Conservation (phyloP, 2,888 invertebrate genomes). For the Trichopoda pennipes region DNA sequence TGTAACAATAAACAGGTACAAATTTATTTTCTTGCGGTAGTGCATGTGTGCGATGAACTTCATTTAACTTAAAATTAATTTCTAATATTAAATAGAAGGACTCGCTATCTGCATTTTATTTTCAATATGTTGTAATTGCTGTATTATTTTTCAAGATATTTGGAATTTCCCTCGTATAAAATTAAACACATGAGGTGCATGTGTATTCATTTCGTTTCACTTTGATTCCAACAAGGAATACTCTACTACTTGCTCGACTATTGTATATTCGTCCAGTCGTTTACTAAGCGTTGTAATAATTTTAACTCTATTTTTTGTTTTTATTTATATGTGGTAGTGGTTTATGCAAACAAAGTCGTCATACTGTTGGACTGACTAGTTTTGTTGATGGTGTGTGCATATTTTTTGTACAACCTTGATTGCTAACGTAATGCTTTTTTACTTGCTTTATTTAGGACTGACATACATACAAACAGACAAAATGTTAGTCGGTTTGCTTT, state of each 20-base stretch:
- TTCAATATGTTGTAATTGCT: too few relatives aligned
- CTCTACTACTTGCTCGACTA: neutral
- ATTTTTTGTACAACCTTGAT: conserved; percentile 56
- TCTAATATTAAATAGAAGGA: too few relatives aligned
- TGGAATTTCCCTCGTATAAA: too few relatives aligned
- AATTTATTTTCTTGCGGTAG: too few relatives aligned
- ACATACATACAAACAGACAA: conserved; percentile 31
- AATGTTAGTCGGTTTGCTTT: conserved; percentile 50
- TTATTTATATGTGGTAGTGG: neutral
- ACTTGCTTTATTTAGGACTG: conserved; percentile 60
- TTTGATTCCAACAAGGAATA: conserved; percentile 9
- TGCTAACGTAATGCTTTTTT: conserved; percentile 66
- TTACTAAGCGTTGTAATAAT: conserved; percentile 1
- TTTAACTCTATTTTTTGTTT: conserved; percentile 1
- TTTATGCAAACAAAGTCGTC: neutral
- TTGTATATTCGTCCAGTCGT: neutral
- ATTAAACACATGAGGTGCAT: neutral
- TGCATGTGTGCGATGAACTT: too few relatives aligned
- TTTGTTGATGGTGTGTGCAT: conserved; percentile 20
- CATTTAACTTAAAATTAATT: too few relatives aligned
- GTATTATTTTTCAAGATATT: too few relatives aligned
- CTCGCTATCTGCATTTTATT: too few relatives aligned
- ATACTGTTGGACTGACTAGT: conserved; percentile 1
- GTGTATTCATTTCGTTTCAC: neutral
- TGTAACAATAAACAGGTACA: too few relatives aligned